A percentile compares a stretch with the other conserved stretches of the same genome.
Evolutionary conservation across 2,888 invertebrate species (phyloP).

Genomic region (Temnothorax unifasciatus): DNA sequence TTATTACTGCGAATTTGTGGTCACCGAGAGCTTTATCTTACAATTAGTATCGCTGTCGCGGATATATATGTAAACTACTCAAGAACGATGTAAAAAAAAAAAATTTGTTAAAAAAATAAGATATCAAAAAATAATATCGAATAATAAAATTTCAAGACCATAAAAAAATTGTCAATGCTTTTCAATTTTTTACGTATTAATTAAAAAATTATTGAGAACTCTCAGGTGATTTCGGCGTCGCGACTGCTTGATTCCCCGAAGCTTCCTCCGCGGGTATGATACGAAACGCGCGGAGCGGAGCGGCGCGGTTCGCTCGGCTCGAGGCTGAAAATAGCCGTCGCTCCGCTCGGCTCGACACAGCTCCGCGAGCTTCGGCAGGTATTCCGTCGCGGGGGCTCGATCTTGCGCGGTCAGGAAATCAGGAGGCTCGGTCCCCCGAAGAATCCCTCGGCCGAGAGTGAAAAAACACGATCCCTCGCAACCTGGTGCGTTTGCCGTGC

Average conservation of each 20-base stretch:
- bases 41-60: too few species aligned
- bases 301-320: constrained; percentile 69
- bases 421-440: constrained; percentile 64
- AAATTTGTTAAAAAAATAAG: background rate
- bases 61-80: background rate
- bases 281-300: constrained; percentile 51
- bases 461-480: background rate
- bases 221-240: constrained; percentile 1
- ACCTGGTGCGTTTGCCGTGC: constrained; percentile 29
- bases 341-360: constrained; percentile 76
- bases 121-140: background rate
- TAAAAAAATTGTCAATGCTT: background rate
- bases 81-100: background rate
- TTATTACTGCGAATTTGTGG: background rate
- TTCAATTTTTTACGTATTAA: background rate
- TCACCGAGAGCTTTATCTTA: background rate
- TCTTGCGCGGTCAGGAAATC: constrained; percentile 41
- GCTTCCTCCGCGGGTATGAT: constrained; percentile 1
- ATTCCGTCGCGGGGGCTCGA: constrained; percentile 76
- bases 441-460: constrained; percentile 62
- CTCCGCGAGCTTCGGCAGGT: constrained; percentile 79
- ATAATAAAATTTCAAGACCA: background rate
- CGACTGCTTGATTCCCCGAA: background rate
- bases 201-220: background rate
- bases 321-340: constrained; percentile 74